These are phyloP conservation scores for Ephestia elutella DNA, from an alignment of 1,140 invertebrate species.

Conservation along the genomic window DNA sequence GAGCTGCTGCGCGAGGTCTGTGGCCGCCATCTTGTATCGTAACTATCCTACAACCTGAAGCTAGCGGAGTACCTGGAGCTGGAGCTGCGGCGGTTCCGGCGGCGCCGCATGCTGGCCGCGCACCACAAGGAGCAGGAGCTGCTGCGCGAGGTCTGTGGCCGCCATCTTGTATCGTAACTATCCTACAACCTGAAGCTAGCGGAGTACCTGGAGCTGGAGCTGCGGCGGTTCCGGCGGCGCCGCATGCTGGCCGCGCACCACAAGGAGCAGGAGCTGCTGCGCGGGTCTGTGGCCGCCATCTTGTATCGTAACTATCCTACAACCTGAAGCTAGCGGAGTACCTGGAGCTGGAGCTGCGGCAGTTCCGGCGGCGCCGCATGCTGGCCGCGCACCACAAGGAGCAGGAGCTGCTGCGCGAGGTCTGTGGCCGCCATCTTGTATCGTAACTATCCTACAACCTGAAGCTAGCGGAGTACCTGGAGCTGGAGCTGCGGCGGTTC, in stretches of 20 bases:
- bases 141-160: constrained; percentile 87
- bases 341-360: constrained; percentile 92
- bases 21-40: background rate
- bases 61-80: constrained; percentile 93
- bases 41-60: background rate
- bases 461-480: constrained; percentile 92
- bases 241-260: constrained; percentile 90
- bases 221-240: constrained; percentile 93
- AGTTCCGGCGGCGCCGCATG: constrained; percentile 93
- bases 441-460: no score
- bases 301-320: no score
- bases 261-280: constrained; percentile 92
- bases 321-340: no score
- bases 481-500: constrained; percentile 95
- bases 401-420: constrained; percentile 92
- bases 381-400: constrained; percentile 91
- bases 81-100: constrained; percentile 93
- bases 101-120: constrained; percentile 90
- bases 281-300: constrained; percentile 85
- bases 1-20: constrained; percentile 90
- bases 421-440: no score
- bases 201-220: constrained; percentile 93
- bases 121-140: constrained; percentile 95
- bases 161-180: no score
- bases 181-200: no score